Evolutionary conservation across 2,113 vertebrate species (phyloP).

Genomic region (Pipa parva): DNA sequence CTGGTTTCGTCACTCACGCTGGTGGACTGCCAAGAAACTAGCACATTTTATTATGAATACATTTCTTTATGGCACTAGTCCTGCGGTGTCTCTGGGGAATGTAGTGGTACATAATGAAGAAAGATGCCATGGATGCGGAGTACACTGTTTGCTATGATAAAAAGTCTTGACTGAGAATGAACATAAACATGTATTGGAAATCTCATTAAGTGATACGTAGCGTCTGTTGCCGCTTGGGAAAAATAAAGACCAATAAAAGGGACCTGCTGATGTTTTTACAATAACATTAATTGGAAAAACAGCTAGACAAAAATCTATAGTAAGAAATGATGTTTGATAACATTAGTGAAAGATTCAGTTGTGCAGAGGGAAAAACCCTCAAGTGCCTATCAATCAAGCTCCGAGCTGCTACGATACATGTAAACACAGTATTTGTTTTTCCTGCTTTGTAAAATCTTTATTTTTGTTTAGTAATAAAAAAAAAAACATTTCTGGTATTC

Average conservation of each 20-base stretch:
- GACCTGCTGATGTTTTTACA: conserved; percentile 36
- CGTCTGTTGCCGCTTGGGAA: conserved; percentile 27
- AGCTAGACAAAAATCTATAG: conserved; percentile 28
- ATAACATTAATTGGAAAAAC: conserved; percentile 35
- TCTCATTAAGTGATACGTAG: conserved; percentile 34
- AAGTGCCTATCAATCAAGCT: neutral
- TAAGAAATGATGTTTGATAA: conserved; percentile 26
- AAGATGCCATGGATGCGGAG: conserved; percentile 16
- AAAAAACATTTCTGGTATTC: no score
- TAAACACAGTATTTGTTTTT: no score
- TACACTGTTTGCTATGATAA: neutral
- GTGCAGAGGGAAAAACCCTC: neutral
- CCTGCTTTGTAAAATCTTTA: no score
- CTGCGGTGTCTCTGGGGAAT: conserved; percentile 1
- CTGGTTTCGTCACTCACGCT: neutral
- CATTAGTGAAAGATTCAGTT: neutral
- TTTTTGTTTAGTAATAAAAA: no score
- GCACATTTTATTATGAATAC: conserved; percentile 11
- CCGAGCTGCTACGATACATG: neutral
- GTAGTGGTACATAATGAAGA: conserved; percentile 24
- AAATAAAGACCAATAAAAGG: conserved; percentile 36
- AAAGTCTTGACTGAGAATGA: conserved; percentile 12
- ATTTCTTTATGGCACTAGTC: conserved; percentile 14
- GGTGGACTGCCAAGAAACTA: neutral
- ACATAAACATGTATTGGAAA: conserved; percentile 40